Evolutionary conservation across 2,113 vertebrate species (phyloP), one percentile per base, ranked within the genome.

Genomic region (Melanerpes formicivorus): DNA sequence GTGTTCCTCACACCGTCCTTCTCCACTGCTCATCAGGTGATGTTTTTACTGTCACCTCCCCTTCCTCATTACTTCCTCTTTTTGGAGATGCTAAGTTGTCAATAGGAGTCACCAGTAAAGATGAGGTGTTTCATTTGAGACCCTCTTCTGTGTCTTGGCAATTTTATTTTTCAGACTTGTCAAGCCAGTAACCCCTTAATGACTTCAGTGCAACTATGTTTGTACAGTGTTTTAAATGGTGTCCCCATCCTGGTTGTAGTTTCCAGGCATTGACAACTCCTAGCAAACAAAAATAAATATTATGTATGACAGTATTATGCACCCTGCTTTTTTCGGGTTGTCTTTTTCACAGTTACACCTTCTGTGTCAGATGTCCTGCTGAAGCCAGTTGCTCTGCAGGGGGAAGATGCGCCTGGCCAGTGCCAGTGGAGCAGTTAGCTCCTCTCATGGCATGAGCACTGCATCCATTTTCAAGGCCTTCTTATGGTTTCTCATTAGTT

Each of bases 381-480:
- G 18, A 0, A 0, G 44, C 60, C 0, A 0, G 59, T 34, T 52
- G 21, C 11, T 59, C 10, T 30, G 46, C 8, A 8, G 55, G 54
- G 30, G 30, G 10, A 81, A 5, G 26, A 46, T 2, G 1, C 75
- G 21, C 16, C 13, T 7, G 14, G 37, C 30, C 21, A 22, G 50
- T 64, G 50, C 52, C 1, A 0, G 32, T 19, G 52, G 29, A 65
- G 16, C 1, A 0, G 14, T 32, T 18, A 13, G 58, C 14, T 17
- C 26, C 15, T 62, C 34, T 55, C 3, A 1, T 21, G 54, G 19
- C 46, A 62, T 37, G 0, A 2, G 62, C 11, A 59, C 18, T 12
- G 4, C 0, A 3, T 19, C 14, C 1, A 1, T 55, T 62, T 55
- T 27, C 0, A 1, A 62, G 62, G 10, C 14, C 26, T 54, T 2